Evolutionary conservation across 2,113 vertebrate genomes (phyloP).

Genomic region (Microcebus lehilahytsara): DNA sequence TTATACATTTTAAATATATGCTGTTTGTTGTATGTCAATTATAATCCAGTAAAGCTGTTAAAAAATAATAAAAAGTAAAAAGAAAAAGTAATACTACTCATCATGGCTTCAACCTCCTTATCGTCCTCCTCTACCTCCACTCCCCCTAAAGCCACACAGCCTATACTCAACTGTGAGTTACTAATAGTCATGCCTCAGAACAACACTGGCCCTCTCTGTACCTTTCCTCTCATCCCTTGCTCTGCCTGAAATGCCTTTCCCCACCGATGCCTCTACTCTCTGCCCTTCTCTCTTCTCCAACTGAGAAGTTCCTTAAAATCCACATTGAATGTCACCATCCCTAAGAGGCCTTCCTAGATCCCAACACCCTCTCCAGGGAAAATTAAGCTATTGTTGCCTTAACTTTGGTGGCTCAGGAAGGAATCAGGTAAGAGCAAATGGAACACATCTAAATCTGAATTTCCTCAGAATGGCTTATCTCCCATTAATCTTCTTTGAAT

Average conservation of each 20-base stretch:
- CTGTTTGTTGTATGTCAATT: background rate
- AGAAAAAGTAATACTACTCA: background rate
- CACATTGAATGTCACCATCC: background rate
- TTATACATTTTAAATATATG: background rate
- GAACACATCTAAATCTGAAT: background rate
- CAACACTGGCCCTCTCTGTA: background rate
- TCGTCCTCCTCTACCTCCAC: background rate
- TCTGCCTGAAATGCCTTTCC: background rate
- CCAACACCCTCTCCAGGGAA: background rate
- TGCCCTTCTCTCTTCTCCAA: background rate
- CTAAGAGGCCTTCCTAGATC: background rate
- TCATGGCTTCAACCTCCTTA: background rate
- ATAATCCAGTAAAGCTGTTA: background rate
- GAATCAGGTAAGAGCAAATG: background rate
- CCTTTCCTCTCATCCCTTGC: background rate
- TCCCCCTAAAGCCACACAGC: background rate
- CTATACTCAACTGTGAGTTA: background rate
- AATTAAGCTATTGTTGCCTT: background rate
- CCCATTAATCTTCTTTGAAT: background rate
- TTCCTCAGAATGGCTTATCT: background rate
- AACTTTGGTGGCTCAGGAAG: background rate
- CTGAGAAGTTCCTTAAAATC: background rate
- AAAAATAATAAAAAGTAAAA: background rate
- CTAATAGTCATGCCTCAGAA: background rate
- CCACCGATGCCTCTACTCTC: background rate